Conservation (phyloP, 2,888 invertebrate species). For the Harmothoe impar region DNA sequence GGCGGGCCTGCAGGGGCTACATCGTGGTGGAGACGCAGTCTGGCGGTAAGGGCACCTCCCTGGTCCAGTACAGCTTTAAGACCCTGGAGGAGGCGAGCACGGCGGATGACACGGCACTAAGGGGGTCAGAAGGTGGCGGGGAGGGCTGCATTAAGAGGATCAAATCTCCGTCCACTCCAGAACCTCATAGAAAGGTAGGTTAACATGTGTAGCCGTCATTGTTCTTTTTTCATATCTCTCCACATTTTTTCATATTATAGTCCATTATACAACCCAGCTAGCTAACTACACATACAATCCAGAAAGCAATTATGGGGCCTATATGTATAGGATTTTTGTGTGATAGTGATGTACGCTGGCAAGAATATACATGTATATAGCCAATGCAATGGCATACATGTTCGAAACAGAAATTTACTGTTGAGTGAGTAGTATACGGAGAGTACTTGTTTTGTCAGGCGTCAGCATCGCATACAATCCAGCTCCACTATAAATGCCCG, state of each 20-base stretch:
- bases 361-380: no score
- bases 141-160: background rate
- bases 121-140: background rate
- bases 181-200: constrained; percentile 6
- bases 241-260: no score
- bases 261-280: no score
- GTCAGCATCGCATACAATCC: no score
- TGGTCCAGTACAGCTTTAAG: constrained; percentile 61
- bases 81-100: background rate
- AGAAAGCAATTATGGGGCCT: no score
- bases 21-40: constrained; percentile 80
- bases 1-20: constrained; percentile 77
- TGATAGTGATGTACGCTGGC: no score
- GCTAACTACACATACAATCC: no score
- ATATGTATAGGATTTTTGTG: no score
- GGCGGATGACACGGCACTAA: background rate
- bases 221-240: background rate
- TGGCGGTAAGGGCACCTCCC: constrained; percentile 76
- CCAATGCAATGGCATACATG: no score
- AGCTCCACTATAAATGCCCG: no score
- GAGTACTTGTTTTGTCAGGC: background rate
- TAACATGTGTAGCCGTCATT: background rate
- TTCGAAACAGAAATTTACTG: no score
- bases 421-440: background rate
- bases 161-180: constrained; percentile 6